Base-by-base conservation (phyloP, 2,797 vertebrate genomes). In the Melopsittacus undulatus region DNA sequence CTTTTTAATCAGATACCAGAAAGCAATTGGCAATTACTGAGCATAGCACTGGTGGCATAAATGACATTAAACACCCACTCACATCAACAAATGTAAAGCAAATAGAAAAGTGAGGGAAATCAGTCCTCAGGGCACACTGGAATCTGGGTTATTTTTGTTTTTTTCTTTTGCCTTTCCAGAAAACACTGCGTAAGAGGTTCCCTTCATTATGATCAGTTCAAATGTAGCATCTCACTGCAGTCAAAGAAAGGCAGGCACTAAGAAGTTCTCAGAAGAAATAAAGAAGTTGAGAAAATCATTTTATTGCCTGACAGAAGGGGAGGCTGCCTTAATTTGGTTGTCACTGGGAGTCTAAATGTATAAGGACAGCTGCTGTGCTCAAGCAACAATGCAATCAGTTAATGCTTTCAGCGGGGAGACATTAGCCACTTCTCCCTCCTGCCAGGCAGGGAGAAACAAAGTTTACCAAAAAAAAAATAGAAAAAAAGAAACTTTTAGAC, bases 291-390 rank as follows among this genome's bases (percentile, higher is more conserved):
- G 87, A 96, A 97, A 95, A 96, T 97, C 91, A 96, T 97, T 92
- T 90, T 96, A 96, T 97, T 91, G 91, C 94, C 93, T 97, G 93
- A 94, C 95, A 97, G 96, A 94, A 97, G 95, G 96, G 82, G 85
- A 92, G 90, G 91, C 86, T 97, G 96, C 96, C 94, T 97, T 97
- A 97, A 97, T 97, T 97, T 97, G 96, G 96, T 97, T 97, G 97
- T 96, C 97, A 97, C 97, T 97, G 90, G 97, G 96, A 97, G 96
- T 95, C 96, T 97, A 97, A 97, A 97, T 97, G 96, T 93, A 40
- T 96, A 95, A 97, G 96, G 97, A 97, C 97, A 97, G 96, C 96
- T 97, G 97, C 97, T 97, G 97, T 97, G 97, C 97, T 97, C 97
- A 96, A 92, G 96, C 89, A 97, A 96, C 96, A 97, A 97, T 96